These are phyloP conservation scores for Corapipo altera DNA, from an alignment of 2,113 vertebrate species.

Conservation along the genomic window DNA sequence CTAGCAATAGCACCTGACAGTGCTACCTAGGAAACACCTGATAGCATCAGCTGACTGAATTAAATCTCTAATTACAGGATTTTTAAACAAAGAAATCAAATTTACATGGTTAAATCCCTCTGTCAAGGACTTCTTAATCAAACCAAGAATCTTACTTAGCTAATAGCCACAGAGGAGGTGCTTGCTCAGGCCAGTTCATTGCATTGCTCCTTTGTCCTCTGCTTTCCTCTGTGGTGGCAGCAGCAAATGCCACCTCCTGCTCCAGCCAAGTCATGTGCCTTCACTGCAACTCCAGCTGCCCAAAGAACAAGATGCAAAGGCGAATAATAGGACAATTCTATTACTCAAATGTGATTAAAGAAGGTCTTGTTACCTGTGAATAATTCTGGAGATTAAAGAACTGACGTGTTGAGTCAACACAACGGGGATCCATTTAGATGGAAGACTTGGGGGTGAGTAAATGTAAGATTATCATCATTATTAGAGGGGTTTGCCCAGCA, in stretches of 20 bases:
- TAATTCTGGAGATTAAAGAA: background rate
- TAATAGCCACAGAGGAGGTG: background rate
- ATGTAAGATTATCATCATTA: background rate
- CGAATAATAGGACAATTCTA: background rate
- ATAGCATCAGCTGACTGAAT: background rate
- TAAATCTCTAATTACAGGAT: background rate
- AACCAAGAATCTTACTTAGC: background rate
- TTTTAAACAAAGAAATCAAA: background rate
- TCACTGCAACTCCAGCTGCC: too few relatives aligned
- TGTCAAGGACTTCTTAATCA: background rate
- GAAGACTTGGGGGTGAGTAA: background rate
- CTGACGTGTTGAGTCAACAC: fast-evolving
- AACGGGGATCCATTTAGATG: background rate
- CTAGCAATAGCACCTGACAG: background rate
- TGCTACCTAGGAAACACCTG: background rate
- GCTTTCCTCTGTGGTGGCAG: background rate
- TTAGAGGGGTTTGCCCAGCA: background rate
- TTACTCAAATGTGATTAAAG: background rate
- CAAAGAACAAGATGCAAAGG: background rate
- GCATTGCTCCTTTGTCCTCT: background rate
- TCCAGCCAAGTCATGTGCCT: background rate
- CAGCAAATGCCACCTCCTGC: background rate
- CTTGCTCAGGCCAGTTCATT: background rate
- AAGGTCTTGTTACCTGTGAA: background rate
- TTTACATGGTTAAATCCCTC: background rate